A percentile compares a stretch with the other conserved stretches of the same genome.
These are phyloP conservation scores for Microctenopoma stevenorrisi DNA, from an alignment of 2,797 vertebrate genomes.

Conservation along the genomic window DNA sequence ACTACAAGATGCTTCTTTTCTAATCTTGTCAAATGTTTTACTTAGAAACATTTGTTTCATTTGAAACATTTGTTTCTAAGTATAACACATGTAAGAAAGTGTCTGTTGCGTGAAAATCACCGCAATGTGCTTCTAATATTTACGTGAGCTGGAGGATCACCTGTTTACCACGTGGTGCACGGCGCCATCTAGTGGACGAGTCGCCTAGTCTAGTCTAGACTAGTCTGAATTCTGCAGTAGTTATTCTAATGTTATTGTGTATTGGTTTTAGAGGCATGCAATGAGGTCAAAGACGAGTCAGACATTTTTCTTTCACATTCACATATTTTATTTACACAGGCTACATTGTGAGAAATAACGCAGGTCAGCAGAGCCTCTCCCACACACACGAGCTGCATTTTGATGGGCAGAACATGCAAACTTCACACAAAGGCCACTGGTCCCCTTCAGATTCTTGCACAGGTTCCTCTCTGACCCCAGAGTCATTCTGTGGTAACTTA, in stretches of 20 bases:
- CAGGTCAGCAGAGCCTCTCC: not conserved
- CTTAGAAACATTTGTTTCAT: not conserved
- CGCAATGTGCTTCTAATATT: not conserved
- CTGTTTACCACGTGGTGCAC: not conserved
- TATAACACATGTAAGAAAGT: not conserved
- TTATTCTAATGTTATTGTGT: not conserved
- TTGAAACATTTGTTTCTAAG: not conserved
- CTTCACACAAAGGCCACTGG: not conserved
- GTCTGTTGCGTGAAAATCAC: not conserved
- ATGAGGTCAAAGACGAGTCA: not conserved
- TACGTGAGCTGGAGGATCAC: not conserved
- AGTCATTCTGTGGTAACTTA: not conserved
- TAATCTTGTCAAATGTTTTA: not conserved
- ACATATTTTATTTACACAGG: not conserved
- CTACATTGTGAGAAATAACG: constrained; percentile 8
- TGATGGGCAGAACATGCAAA: not conserved
- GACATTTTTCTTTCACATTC: constrained; percentile 12
- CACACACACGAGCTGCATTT: not conserved
- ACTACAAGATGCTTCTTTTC: not conserved
- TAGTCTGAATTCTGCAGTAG: not conserved
- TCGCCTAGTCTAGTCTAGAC: not conserved
- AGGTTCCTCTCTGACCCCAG: not conserved
- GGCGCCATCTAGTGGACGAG: constrained; percentile 52
- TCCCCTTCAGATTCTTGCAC: not conserved
- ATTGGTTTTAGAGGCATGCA: not conserved